Conservation (phyloP, 2,888 invertebrate genomes). For the Polyploca ridens region DNA sequence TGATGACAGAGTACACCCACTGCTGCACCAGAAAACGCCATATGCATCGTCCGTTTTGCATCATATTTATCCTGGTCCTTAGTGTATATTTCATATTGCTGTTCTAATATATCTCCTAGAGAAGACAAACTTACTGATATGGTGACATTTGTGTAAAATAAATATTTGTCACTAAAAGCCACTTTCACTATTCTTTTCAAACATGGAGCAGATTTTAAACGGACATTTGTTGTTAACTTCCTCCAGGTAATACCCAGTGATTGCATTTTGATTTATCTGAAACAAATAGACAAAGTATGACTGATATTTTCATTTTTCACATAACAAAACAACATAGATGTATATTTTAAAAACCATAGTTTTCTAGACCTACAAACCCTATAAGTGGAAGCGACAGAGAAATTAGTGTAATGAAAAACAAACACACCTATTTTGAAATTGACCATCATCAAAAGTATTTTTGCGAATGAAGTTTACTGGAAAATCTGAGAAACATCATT, state of each 20-base stretch:
- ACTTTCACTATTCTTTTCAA: slow-evolving; percentile 57
- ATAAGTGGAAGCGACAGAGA: too few relatives aligned
- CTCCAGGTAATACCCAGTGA: slow-evolving; percentile 64
- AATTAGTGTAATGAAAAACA: too few relatives aligned
- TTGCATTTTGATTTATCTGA: slow-evolving; percentile 60
- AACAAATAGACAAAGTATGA: slow-evolving; percentile 33
- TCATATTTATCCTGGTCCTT: slow-evolving; percentile 86
- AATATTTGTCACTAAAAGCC: slow-evolving; percentile 88
- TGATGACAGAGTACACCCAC: slow-evolving; percentile 94
- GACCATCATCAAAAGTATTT: too few relatives aligned
- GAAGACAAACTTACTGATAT: slow-evolving; percentile 92
- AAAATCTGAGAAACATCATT: too few relatives aligned
- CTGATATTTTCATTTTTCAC: too few relatives aligned
- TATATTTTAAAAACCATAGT: too few relatives aligned
- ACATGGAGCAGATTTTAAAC: slow-evolving; percentile 41
- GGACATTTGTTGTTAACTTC: slow-evolving; percentile 56
- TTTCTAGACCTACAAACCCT: too few relatives aligned
- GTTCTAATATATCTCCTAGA: slow-evolving; percentile 92
- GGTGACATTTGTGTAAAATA: slow-evolving; percentile 92
- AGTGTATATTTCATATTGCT: slow-evolving; percentile 90
- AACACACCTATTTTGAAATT: too few relatives aligned
- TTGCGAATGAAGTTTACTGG: too few relatives aligned
- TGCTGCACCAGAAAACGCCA: slow-evolving; percentile 91
- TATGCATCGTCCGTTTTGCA: slow-evolving; percentile 87
- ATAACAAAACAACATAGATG: too few relatives aligned